phyloP scores from a whole-genome alignment of 2,113 vertebrate species.

The Microtus ochrogaster region DNA sequence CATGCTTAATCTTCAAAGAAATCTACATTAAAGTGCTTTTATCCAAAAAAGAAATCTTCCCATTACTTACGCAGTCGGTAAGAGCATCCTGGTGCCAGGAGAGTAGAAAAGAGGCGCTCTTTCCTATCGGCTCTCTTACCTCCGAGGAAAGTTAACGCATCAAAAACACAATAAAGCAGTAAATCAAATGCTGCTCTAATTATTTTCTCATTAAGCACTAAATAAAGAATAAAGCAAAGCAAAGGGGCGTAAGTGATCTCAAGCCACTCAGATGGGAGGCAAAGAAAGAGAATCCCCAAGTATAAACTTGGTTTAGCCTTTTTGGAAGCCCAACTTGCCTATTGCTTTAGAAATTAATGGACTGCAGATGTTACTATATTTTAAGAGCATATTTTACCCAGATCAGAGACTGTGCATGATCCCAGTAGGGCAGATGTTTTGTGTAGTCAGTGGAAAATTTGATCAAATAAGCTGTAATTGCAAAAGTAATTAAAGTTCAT shows the following conservation, averaged over 20 bases:
- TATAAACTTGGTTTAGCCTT: neutral
- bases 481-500: conserved; percentile 85
- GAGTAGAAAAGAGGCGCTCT: neutral
- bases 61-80: neutral
- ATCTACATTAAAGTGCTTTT: neutral
- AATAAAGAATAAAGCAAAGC: conserved; percentile 63
- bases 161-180: conserved; percentile 30
- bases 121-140: conserved; percentile 17
- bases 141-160: neutral
- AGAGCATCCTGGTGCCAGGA: neutral
- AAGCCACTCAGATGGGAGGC: conserved; percentile 36
- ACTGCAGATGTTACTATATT: conserved; percentile 75
- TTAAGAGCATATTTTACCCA: conserved; percentile 72
- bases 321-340: conserved; percentile 69
- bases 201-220: conserved; percentile 22
- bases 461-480: conserved; percentile 83
- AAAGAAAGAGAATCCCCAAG: conserved; percentile 63
- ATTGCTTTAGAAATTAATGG: conserved; percentile 74
- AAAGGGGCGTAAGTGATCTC: conserved; percentile 51
- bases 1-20: conserved; percentile 15
- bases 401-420: conserved; percentile 72
- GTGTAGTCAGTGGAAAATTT: conserved; percentile 84
- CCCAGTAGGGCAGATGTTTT: conserved; percentile 81
- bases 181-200: neutral
- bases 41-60: neutral